These are phyloP conservation scores for Cancer borealis DNA, from an alignment of 2,888 invertebrate genomes.

Conservation along the genomic window DNA sequence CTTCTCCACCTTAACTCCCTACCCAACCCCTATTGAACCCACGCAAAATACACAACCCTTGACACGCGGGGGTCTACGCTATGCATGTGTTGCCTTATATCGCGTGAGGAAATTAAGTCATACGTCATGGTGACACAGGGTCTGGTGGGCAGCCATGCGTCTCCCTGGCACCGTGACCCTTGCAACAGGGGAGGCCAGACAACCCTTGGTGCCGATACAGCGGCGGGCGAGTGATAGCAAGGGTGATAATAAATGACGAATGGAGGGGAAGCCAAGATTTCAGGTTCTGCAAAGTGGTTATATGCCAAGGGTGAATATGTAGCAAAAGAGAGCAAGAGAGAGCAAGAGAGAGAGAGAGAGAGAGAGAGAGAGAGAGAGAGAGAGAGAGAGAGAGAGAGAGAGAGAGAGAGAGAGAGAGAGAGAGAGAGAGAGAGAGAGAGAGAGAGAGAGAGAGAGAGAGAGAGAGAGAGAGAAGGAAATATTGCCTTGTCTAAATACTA, in stretches of 20 bases:
- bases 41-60: background rate
- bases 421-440: constrained; percentile 31
- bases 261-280: background rate
- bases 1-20: too few relatives aligned
- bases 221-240: background rate
- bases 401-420: constrained; percentile 13
- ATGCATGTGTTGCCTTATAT: constrained; percentile 20
- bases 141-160: background rate
- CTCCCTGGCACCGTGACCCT: background rate
- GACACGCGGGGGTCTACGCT: background rate
- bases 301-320: too few relatives aligned
- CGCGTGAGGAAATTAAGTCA: constrained; percentile 20
- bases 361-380: background rate
- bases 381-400: background rate
- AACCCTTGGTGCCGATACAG: background rate
- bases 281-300: constrained; percentile 26
- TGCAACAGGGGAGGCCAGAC: background rate
- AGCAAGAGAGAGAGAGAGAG: background rate
- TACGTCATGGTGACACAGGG: background rate
- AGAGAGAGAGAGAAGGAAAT: background rate
- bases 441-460: constrained; percentile 10
- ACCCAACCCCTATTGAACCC: too few relatives aligned
- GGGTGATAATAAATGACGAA: background rate
- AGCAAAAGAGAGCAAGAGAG: background rate
- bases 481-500: too few relatives aligned